phyloP scores from a whole-genome alignment of 2,888 invertebrate species.

The Apamea crenata region DNA sequence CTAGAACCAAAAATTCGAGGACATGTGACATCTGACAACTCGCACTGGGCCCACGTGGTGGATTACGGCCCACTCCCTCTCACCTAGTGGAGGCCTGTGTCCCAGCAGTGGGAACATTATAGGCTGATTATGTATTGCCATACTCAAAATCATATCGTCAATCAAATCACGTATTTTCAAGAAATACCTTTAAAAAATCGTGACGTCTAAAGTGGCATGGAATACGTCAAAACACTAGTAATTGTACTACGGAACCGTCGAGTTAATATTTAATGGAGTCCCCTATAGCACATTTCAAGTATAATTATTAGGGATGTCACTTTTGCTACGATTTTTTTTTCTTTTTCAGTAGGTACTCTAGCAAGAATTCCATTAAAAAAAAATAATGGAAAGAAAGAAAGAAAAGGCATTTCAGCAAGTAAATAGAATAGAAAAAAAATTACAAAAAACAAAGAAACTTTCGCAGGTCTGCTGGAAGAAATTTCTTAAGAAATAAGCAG shows the following conservation, averaged over 20 bases:
- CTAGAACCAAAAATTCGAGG: too few relatives aligned
- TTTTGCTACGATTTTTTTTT: background rate
- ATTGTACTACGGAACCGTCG: slow-evolving; percentile 58
- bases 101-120: too few relatives aligned
- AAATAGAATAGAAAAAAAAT: too few relatives aligned
- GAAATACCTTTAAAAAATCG: slow-evolving; percentile 45
- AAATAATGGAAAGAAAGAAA: background rate
- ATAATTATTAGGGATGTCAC: slow-evolving; percentile 60
- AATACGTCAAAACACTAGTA: slow-evolving; percentile 73
- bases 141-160: background rate
- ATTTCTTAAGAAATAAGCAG: too few relatives aligned
- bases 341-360: background rate
- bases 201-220: slow-evolving; percentile 38
- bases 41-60: too few relatives aligned
- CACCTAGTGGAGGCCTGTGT: too few relatives aligned
- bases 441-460: too few relatives aligned
- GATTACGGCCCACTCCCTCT: too few relatives aligned
- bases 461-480: too few relatives aligned
- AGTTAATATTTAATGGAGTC: slow-evolving; percentile 73
- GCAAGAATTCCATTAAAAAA: background rate
- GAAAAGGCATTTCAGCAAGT: too few relatives aligned
- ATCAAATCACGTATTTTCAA: slow-evolving; percentile 14
- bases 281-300: slow-evolving; percentile 46
- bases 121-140: background rate
- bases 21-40: too few relatives aligned